Evolutionary conservation across 2,113 vertebrate species (phyloP).

Genomic region (Tiliqua scincoides): DNA sequence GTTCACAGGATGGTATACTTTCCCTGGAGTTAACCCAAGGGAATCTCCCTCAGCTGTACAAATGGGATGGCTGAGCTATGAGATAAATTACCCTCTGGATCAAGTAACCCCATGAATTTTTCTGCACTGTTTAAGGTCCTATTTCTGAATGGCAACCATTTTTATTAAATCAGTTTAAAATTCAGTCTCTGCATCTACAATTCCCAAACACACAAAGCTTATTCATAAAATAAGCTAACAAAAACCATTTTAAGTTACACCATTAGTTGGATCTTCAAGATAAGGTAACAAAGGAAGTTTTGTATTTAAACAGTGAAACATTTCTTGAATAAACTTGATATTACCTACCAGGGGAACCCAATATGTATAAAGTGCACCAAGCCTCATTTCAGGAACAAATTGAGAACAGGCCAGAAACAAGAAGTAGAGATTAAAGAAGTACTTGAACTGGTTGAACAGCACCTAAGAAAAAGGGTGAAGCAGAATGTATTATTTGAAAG

Average conservation of each 20-base stretch:
- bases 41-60: background rate
- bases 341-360: slow-evolving; percentile 96
- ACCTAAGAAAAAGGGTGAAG: slow-evolving; percentile 75
- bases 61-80: background rate
- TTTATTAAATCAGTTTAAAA: slow-evolving; percentile 28
- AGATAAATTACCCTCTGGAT: slow-evolving; percentile 27
- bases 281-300: slow-evolving; percentile 12
- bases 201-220: fast-evolving
- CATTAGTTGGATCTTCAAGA: background rate
- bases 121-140: background rate
- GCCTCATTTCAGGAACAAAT: slow-evolving; percentile 92
- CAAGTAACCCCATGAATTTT: background rate
- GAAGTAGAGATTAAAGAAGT: slow-evolving; percentile 99
- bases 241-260: slow-evolving; percentile 6
- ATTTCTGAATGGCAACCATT: background rate
- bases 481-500: background rate
- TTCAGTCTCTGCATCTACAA: background rate
- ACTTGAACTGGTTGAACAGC: slow-evolving; percentile 97
- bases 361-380: slow-evolving; percentile 95
- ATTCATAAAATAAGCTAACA: slow-evolving; percentile 27
- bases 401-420: slow-evolving; percentile 96
- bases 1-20: background rate
- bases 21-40: background rate
- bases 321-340: background rate
- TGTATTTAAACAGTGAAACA: slow-evolving; percentile 6